These are phyloP conservation scores for Drosophila prosaltans DNA, from an alignment of 1,140 invertebrate species.

Conservation along the genomic window DNA sequence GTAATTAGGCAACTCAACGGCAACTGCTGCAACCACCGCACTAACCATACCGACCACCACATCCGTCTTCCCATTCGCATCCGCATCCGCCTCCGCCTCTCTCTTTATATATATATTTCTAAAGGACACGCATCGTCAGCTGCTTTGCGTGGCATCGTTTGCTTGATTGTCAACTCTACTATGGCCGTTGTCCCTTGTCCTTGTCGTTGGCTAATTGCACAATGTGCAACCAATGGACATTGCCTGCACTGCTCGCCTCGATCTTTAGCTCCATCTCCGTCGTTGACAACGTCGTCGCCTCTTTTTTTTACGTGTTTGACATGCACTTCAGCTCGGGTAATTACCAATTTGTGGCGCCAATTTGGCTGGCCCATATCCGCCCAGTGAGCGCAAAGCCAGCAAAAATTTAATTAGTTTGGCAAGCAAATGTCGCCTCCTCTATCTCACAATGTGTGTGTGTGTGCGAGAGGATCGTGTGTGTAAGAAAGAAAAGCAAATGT, in stretches of 20 bases:
- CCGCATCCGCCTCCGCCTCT: too few relatives aligned
- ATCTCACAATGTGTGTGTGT: conserved; percentile 23
- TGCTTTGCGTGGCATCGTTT: conserved; percentile 63
- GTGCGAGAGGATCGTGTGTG: conserved; percentile 1
- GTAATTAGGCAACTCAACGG: conserved; percentile 77
- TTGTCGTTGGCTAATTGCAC: conserved; percentile 70
- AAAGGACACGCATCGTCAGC: conserved; percentile 62
- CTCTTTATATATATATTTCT: too few relatives aligned
- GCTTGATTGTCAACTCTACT: conserved; percentile 67
- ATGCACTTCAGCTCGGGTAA: conserved; percentile 73
- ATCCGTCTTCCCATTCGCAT: not conserved
- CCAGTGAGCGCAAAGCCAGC: conserved; percentile 42
- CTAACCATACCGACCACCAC: conserved; percentile 20
- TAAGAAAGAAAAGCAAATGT: conserved; percentile 38
- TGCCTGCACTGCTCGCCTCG: not conserved
- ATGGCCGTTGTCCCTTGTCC: conserved; percentile 1
- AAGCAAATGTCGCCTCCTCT: conserved; percentile 60
- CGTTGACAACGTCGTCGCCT: conserved; percentile 29
- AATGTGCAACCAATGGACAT: conserved; percentile 47
- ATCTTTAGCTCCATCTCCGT: conserved; percentile 24
- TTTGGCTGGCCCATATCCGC: conserved; percentile 29
- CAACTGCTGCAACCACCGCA: conserved; percentile 49
- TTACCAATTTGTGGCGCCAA: conserved; percentile 79
- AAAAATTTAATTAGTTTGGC: conserved; percentile 79
- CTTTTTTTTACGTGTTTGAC: conserved; percentile 73